phyloP scores from a whole-genome alignment of 2,113 vertebrate genomes.

The Takifugu bimaculatus region DNA sequence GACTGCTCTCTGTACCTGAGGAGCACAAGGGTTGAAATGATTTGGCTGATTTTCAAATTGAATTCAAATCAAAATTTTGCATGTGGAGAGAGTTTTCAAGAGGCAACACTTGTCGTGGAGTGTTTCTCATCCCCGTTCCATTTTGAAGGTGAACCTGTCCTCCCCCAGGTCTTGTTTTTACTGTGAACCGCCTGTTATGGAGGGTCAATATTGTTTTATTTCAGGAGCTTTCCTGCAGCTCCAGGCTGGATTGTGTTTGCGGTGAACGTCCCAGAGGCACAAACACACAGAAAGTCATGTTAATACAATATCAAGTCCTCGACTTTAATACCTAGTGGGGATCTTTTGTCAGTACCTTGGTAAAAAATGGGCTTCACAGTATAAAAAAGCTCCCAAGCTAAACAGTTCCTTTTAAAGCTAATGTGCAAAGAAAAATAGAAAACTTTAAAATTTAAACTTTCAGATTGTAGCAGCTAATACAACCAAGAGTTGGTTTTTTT shows the following conservation, averaged over 20 bases:
- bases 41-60: too few species aligned
- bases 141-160: neutral
- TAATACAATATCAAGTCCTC: slow-evolving; percentile 27
- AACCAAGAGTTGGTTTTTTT: too few species aligned
- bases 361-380: slow-evolving; percentile 48
- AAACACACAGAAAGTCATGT: slow-evolving; percentile 30
- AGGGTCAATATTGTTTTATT: slow-evolving; percentile 18
- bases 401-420: too few species aligned
- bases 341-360: slow-evolving; percentile 47
- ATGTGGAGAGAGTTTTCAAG: neutral
- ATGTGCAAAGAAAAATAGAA: too few species aligned
- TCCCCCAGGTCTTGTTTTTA: slow-evolving; percentile 8
- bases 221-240: neutral
- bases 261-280: slow-evolving; percentile 40
- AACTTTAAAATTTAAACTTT: too few species aligned
- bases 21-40: too few species aligned
- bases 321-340: slow-evolving; percentile 24
- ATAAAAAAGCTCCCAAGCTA: neutral
- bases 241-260: slow-evolving; percentile 2
- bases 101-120: too few species aligned
- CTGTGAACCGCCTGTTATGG: slow-evolving; percentile 11
- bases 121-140: too few species aligned
- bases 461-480: too few species aligned
- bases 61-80: too few species aligned
- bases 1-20: slow-evolving; percentile 12